phyloP scores from a whole-genome alignment of 1,140 invertebrate species.

The Drosophila micromelanica region DNA sequence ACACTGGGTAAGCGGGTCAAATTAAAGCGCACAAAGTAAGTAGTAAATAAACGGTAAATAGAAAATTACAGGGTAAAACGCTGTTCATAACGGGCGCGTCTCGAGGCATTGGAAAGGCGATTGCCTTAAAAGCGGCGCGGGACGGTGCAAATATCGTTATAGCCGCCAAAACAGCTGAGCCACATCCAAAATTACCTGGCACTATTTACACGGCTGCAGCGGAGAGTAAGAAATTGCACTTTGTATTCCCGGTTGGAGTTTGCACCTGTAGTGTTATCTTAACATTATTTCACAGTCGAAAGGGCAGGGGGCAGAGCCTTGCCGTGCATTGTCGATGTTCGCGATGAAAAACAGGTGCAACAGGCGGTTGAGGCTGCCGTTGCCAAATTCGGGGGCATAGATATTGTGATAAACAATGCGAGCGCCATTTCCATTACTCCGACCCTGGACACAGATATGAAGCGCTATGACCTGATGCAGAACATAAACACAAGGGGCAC shows the following conservation, averaged over 20 bases:
- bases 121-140: slow-evolving; percentile 95
- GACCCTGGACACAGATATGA: slow-evolving; percentile 96
- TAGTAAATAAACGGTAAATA: slow-evolving; percentile 17
- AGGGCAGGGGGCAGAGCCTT: slow-evolving; percentile 95
- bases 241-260: slow-evolving; percentile 13
- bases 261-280: slow-evolving; percentile 28
- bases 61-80: slow-evolving; percentile 95
- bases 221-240: slow-evolving; percentile 90
- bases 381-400: slow-evolving; percentile 97
- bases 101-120: slow-evolving; percentile 98
- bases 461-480: slow-evolving; percentile 98
- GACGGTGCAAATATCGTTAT: slow-evolving; percentile 98
- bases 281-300: slow-evolving; percentile 89
- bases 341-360: slow-evolving; percentile 93
- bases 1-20: slow-evolving; percentile 43
- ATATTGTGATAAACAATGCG: slow-evolving; percentile 98
- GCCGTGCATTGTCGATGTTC: slow-evolving; percentile 97
- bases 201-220: slow-evolving; percentile 98
- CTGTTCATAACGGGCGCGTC: slow-evolving; percentile 98
- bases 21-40: not conserved
- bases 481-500: slow-evolving; percentile 96
- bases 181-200: slow-evolving; percentile 98
- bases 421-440: slow-evolving; percentile 96
- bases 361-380: slow-evolving; percentile 94
- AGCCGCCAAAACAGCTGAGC: slow-evolving; percentile 96